Evolutionary conservation across 2,888 invertebrate genomes (phyloP), one percentile per base, ranked within the genome.

Genomic region (Leptinotarsa tumamoca): DNA sequence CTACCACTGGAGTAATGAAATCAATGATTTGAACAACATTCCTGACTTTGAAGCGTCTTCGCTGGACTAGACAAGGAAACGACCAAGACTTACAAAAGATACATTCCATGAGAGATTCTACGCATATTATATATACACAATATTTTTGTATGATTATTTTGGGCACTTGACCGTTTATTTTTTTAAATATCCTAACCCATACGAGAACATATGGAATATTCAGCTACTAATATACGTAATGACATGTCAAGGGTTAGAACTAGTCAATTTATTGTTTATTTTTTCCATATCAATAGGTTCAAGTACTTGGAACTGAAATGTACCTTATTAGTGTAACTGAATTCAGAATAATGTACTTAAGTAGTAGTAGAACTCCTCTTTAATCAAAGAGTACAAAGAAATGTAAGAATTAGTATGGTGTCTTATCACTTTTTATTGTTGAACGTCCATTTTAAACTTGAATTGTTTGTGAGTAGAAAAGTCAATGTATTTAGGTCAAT

Each of bases 1-100:
- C 80, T 98, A 95, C 88, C 94, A 93, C 87, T 98, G 98, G 98
- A 89, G 89, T 50, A 89, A 91, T 66, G 90, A 91, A 18, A 90
- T 90, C 2, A 90, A 92, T 67, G 90, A 91, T 72, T 90, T 96
- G 70, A 92, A 92, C 82, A 93, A 94, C 83, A 95, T 96, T 84
- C 96, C 96, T 0, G 92, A 94, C 74, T 85, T 88, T 70, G 94
- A 95, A 81, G 94, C 95, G 10, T 92, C 92, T 7, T 88, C 87
- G 49, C 87, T 91, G 75, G 90, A 90, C 87, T 85, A 84, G 80
- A 77, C 67, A 49, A 61, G 52, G 10, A 70, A 76, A 71, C 77
- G 74, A 78, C 73, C 77, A 77, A 80, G 67, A 76, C 73, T 77
- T 72, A 70, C 71, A 54, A 68, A 33, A 49, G 72, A 66, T 67